Evolutionary conservation across 2,888 invertebrate species (phyloP).

Genomic region (Apamea monoglypha): DNA sequence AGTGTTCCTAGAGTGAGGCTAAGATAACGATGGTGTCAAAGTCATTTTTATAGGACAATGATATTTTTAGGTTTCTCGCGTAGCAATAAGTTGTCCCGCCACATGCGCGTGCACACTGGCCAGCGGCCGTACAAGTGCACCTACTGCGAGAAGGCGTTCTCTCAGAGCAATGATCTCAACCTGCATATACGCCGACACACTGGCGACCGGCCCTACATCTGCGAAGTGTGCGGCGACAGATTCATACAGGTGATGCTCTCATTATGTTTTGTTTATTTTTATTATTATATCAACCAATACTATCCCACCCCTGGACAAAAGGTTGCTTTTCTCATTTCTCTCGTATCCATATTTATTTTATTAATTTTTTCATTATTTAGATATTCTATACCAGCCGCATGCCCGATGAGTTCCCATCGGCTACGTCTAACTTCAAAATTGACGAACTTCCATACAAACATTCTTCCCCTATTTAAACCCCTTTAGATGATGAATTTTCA

Average conservation of each 20-base stretch:
- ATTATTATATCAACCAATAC: background rate
- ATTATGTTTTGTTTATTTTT: background rate
- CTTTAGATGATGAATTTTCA: too few relatives aligned
- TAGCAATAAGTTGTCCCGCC: slow-evolving; percentile 91
- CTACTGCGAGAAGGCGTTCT: slow-evolving; percentile 90
- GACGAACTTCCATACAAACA: background rate
- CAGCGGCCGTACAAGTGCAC: slow-evolving; percentile 91
- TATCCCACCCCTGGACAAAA: background rate
- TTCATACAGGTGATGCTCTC: slow-evolving; percentile 90
- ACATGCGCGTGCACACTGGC: slow-evolving; percentile 91
- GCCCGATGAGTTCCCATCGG: background rate
- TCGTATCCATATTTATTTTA: background rate
- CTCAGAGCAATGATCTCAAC: slow-evolving; percentile 93
- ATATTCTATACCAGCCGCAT: background rate
- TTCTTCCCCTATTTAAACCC: background rate
- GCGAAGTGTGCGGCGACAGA: slow-evolving; percentile 92
- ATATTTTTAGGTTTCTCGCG: slow-evolving; percentile 88
- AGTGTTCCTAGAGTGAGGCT: background rate
- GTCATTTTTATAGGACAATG: background rate
- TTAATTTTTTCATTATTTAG: too few relatives aligned
- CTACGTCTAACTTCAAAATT: background rate
- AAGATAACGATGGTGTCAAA: background rate
- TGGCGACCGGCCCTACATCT: slow-evolving; percentile 92
- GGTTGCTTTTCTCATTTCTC: background rate
- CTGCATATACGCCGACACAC: slow-evolving; percentile 93